Evolutionary conservation across 1,140 invertebrate genomes (phyloP).

Genomic region (Lepidotrigona ventralis): DNA sequence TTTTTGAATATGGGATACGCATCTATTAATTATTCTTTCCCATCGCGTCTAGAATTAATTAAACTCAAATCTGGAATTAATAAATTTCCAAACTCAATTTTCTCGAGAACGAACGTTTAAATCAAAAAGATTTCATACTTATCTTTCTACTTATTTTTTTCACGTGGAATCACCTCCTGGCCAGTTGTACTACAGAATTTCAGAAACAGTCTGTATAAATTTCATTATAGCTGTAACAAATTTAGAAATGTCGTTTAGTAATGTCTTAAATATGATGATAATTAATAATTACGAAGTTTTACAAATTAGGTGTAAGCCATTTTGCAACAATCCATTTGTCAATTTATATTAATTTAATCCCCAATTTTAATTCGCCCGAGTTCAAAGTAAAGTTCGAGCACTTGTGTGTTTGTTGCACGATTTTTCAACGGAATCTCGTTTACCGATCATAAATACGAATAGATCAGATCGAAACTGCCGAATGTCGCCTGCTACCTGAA

Average conservation of each 20-base stretch:
- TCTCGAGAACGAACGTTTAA: too few relatives aligned
- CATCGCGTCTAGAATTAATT: too few relatives aligned
- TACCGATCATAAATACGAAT: slow-evolving; percentile 57
- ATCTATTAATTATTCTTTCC: too few relatives aligned
- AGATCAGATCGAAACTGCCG: slow-evolving; percentile 69
- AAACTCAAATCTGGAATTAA: too few relatives aligned
- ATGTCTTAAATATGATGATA: not conserved
- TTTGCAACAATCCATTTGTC: not conserved
- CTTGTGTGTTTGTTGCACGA: not conserved
- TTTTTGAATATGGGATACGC: too few relatives aligned
- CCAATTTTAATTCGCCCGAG: too few relatives aligned
- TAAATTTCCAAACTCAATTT: too few relatives aligned
- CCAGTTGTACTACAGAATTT: too few relatives aligned
- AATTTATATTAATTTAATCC: not conserved
- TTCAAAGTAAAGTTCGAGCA: not conserved
- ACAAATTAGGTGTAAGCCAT: not conserved
- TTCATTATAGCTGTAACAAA: not conserved
- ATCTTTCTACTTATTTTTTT: too few relatives aligned
- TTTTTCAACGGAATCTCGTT: slow-evolving; percentile 44
- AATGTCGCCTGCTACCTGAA: slow-evolving; percentile 63
- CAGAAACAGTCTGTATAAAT: too few relatives aligned
- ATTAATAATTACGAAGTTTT: not conserved
- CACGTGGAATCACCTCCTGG: too few relatives aligned
- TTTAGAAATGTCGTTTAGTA: not conserved
- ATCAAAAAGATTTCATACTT: too few relatives aligned